Base-by-base conservation (phyloP, 2,888 invertebrate genomes). In the Hecatera dysodea region DNA sequence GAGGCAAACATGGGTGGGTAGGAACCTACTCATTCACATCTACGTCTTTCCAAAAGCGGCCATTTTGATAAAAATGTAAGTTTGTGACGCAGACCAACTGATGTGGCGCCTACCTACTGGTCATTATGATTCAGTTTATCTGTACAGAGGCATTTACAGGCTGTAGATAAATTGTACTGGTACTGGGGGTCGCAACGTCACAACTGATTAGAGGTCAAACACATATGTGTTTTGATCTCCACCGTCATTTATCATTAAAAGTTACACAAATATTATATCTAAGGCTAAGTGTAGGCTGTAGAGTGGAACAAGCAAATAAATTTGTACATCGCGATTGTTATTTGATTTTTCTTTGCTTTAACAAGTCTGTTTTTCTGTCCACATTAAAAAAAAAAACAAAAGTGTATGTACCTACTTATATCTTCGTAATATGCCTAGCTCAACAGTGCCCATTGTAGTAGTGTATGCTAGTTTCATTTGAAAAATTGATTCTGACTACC, bases 261-360 rank as follows among this genome's bases (percentile, higher is more conserved):
- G 11, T 39, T 39, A 15, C 15, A 12, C 17, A 8, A n/a, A 19
- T 62, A 33, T n/a, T 7, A 8, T 8, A n/a, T 5, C 12, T n/a
- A 12, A n/a, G 6, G 33, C 12, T 53, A 29, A 19, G 27, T 53
- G 4, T 15, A 42, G 39, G 39, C 39, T 39, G 12, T 27, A 29
- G 69, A 33, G 69, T 33, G 24, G 52, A 52, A 33, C 66, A n/a
- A n/a, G 46, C 12, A 36, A 8, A 42, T 24, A 36, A 8, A 42
- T 24, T 68, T 68, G 19, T 36, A 44, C 24, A n/a, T n/a, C n/a
- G n/a, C 7, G 1, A 22, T 4, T 19, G 1, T 44, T 7, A 6
- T 15, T 42, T 15, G 8, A 46, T 22, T 22, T 22, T 12, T 48
- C 12, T 24, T 24, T 22, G 9, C 12, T 46, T 22, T 11, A 22